These are phyloP conservation scores for Melanocharis versteri DNA, from an alignment of 2,113 vertebrate species.

Conservation along the genomic window DNA sequence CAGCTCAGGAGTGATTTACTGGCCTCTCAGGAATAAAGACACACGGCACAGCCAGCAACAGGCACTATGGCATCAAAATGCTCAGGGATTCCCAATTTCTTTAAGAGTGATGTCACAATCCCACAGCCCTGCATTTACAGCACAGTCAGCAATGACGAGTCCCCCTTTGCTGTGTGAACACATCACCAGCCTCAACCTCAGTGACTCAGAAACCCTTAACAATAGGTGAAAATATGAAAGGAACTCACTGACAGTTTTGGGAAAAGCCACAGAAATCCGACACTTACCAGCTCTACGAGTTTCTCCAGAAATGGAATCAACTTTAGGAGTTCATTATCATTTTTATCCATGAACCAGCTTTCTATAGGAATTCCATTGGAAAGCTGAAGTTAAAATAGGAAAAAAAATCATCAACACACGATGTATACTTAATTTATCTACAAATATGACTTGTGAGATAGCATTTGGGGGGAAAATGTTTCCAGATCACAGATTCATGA, in stretches of 20 bases:
- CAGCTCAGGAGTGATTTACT: accelerated
- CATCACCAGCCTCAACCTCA: background rate
- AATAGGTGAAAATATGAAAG: background rate
- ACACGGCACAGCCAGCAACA: background rate
- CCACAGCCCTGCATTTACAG: background rate
- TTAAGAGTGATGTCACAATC: accelerated
- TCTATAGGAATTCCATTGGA: slow-evolving; percentile 99
- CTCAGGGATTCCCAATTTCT: background rate
- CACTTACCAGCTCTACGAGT: slow-evolving; percentile 94
- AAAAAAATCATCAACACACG: background rate
- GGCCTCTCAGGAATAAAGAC: background rate
- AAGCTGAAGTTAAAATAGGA: slow-evolving; percentile 71
- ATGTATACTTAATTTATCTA: background rate
- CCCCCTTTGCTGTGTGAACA: background rate
- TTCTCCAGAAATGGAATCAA: slow-evolving; percentile 99
- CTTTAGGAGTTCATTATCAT: slow-evolving; percentile 97
- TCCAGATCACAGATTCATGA: background rate
- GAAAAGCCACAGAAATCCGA: background rate
- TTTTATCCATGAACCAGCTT: slow-evolving; percentile 99
- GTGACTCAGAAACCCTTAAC: background rate
- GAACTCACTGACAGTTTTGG: background rate
- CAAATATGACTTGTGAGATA: background rate
- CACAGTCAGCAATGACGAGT: background rate
- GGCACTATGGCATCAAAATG: background rate
- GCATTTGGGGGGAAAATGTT: background rate